Percentiles rank a stretch among this genome's conserved stretches.
phyloP scores from a whole-genome alignment of 2,888 invertebrate genomes.

The Hyposoter dolosus region DNA sequence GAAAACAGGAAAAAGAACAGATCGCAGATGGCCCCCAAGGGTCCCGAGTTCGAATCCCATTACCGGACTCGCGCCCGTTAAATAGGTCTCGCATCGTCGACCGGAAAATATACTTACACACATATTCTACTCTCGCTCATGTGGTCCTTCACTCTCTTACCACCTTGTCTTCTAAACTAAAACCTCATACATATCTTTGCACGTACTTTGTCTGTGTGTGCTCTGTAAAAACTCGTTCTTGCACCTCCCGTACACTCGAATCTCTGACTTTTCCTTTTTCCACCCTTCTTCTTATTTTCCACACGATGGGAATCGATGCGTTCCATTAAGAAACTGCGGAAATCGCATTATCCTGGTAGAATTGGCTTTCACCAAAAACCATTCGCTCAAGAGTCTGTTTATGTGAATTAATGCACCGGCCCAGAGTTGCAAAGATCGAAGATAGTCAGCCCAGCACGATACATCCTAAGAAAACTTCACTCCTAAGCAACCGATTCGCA shows the following conservation, averaged over 20 bases:
- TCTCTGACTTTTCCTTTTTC: conserved; percentile 41
- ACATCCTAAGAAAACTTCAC: conserved; percentile 15
- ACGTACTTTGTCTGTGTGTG: neutral
- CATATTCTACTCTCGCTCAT: conserved; percentile 57
- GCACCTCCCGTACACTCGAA: neutral
- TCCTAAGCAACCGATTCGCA: neutral
- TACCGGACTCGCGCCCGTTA: conserved; percentile 85
- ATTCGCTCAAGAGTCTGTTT: conserved; percentile 1
- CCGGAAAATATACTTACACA: conserved; percentile 83
- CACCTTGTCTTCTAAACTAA: conserved; percentile 32
- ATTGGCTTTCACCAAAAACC: conserved; percentile 75
- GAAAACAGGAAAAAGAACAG: conserved; percentile 69
- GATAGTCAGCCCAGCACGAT: neutral
- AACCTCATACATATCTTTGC: conserved; percentile 13
- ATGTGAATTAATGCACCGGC: conserved; percentile 38
- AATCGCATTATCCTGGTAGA: conserved; percentile 76
- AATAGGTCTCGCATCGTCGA: conserved; percentile 85
- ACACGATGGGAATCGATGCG: conserved; percentile 82
- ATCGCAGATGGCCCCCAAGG: conserved; percentile 83
- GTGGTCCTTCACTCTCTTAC: conserved; percentile 48
- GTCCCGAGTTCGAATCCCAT: conserved; percentile 84
- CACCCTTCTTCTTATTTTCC: conserved; percentile 75
- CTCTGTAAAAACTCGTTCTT: conserved; percentile 41
- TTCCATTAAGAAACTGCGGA: conserved; percentile 78
- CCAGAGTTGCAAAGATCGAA: conserved; percentile 40